Conservation (phyloP, 2,113 vertebrate species). For the Seriola quinqueradiata region DNA sequence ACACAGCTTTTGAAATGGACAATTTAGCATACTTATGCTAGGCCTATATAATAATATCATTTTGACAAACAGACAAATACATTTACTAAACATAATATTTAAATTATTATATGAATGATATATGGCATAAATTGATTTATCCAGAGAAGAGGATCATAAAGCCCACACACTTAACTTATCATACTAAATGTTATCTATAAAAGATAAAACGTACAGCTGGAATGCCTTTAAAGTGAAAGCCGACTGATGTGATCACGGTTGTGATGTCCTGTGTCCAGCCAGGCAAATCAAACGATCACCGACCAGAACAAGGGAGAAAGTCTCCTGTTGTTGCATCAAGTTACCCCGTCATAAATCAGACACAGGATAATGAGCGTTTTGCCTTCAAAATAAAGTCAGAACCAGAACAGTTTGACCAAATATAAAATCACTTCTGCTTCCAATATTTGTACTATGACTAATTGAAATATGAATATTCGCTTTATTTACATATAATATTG, state of each 20-base stretch:
- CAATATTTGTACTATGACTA: not conserved
- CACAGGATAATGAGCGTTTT: not conserved
- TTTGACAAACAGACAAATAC: not conserved
- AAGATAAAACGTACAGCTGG: not conserved
- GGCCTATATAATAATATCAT: not conserved
- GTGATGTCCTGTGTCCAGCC: not conserved
- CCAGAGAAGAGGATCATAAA: not conserved
- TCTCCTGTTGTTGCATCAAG: not conserved
- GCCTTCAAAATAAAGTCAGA: slow-evolving; percentile 49
- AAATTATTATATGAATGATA: not conserved
- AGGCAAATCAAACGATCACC: slow-evolving; percentile 46
- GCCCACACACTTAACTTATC: not conserved
- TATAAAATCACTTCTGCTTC: not conserved
- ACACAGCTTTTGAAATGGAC: too few species aligned
- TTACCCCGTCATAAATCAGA: accelerated
- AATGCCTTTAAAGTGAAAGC: not conserved
- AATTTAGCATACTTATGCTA: too few species aligned
- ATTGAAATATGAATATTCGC: not conserved
- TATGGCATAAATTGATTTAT: not conserved
- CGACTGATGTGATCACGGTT: not conserved
- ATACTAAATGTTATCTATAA: too few species aligned
- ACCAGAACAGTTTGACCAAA: accelerated
- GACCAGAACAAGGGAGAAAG: slow-evolving; percentile 12
- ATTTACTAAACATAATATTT: not conserved
- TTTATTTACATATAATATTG: too few species aligned